phyloP scores from a whole-genome alignment of 2,888 invertebrate species.

The Parnassius mnemosyne region DNA sequence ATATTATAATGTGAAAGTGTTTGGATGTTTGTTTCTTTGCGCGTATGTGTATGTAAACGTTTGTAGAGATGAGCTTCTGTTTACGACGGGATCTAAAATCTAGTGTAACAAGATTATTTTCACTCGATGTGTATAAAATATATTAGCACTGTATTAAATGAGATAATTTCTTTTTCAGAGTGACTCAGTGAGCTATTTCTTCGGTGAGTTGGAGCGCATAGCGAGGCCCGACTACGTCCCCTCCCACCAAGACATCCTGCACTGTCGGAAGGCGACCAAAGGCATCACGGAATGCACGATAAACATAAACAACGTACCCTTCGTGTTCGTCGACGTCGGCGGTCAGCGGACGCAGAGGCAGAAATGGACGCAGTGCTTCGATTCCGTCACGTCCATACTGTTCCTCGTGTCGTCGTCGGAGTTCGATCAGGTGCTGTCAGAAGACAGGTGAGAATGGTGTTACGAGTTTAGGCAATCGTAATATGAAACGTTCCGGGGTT shows the following conservation, averaged over 20 bases:
- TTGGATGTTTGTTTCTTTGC: no score
- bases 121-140: no score
- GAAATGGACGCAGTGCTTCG: conserved; percentile 99
- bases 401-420: conserved; percentile 98
- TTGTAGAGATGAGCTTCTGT: neutral
- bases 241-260: conserved; percentile 96
- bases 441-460: conserved; percentile 86
- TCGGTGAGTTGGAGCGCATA: conserved; percentile 95
- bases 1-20: no score
- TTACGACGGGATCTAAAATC: no score
- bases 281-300: conserved; percentile 98
- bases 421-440: conserved; percentile 97
- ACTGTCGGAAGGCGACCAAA: conserved; percentile 98
- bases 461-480: no score
- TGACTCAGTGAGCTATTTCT: conserved; percentile 98
- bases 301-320: conserved; percentile 96
- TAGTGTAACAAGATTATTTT: no score
- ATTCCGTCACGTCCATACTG: conserved; percentile 97
- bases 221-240: conserved; percentile 93
- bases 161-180: conserved; percentile 83
- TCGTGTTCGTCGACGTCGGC: conserved; percentile 96
- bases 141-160: neutral
- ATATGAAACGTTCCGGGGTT: no score
- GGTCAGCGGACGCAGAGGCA: conserved; percentile 98
- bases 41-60: no score